phyloP scores from a whole-genome alignment of 2,888 invertebrate genomes.

The Sarcophaga subvicina region DNA sequence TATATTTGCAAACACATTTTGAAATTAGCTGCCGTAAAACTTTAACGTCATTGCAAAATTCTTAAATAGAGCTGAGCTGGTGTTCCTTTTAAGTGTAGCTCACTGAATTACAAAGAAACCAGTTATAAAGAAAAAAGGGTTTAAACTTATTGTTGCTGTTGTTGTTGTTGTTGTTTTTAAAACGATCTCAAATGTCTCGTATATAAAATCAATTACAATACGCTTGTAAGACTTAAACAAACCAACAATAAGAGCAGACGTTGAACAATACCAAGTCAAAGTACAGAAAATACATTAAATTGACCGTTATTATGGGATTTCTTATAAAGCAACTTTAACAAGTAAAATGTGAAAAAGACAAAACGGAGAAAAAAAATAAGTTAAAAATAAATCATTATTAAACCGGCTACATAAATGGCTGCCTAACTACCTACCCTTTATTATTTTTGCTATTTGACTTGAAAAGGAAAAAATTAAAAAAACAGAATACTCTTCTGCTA shows the following conservation, averaged over 20 bases:
- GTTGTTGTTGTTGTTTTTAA: not conserved
- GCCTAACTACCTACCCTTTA: not conserved
- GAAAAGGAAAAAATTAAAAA: slow-evolving; percentile 2
- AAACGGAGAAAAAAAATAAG: not conserved
- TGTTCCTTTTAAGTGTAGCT: no score
- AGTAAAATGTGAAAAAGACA: slow-evolving; percentile 3
- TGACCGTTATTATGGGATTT: slow-evolving; percentile 61
- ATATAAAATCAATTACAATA: slow-evolving; percentile 38
- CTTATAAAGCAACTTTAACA: not conserved
- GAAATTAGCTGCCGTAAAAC: no score
- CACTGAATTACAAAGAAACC: slow-evolving; percentile 6
- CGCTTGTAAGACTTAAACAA: not conserved
- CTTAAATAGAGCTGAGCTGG: no score
- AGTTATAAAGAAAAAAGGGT: slow-evolving; percentile 40
- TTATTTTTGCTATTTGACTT: slow-evolving; percentile 17
- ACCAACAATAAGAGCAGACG: no score
- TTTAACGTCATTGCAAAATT: no score
- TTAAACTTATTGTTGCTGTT: slow-evolving; percentile 7
- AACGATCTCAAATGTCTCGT: not conserved
- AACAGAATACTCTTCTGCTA: not conserved
- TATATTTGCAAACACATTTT: no score
- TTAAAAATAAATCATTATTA: slow-evolving; percentile 57
- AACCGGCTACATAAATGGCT: slow-evolving; percentile 36
- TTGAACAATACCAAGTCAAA: slow-evolving; percentile 31
- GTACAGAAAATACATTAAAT: slow-evolving; percentile 59